Base-by-base conservation (phyloP, 1,140 invertebrate species). In the Melitaea cinxia region DNA sequence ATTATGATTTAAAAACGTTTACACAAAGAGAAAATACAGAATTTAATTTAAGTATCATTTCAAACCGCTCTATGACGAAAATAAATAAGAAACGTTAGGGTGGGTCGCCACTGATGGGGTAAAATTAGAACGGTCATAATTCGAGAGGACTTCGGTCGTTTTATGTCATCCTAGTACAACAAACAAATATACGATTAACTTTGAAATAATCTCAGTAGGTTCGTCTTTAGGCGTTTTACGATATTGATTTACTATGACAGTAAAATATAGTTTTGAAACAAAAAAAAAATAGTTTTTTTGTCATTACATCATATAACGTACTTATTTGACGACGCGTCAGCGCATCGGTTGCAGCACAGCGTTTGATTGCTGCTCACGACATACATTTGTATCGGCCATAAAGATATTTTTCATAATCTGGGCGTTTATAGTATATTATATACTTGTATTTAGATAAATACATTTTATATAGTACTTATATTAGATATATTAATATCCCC, bases 51-150 rank as follows among this genome's bases (percentile, higher is more conserved):
- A 6, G 17, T 23, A 23, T 7, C 17, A 23, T 47, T 12, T 19
- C 14, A 47, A 47, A 10, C 42, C 42, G 23, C 42, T 42, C 50
- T 45, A 52, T 42, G 60, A 53, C 63, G 19, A 61, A 65, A 70
- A 70, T 70, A 70, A 64, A 61, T 28, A 23, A 28, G 17, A 30
- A 55, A 57, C 56, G 47, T 70, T 62, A 49, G 68, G 68, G 68
- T 66, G 68, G 63, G 63, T 70, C 68, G 68, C 47, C 53, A 45
- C 37, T 26, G 42, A 23, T 17, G 56, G 15, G 17, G 50, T 70
- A 70, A 58, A 66, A 62, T 58, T 70, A 70, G 63, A 70, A 66
- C 68, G 68, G 64, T 70, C 68, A 66, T 65, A 47, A 61, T 57
- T 53, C 39, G 45, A 66, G 23, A 57, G 53, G 64, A 70, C 53